A percentile compares a stretch with the other conserved stretches of the same genome.
phyloP scores from a whole-genome alignment of 1,140 invertebrate species.

The Formica selysi region DNA sequence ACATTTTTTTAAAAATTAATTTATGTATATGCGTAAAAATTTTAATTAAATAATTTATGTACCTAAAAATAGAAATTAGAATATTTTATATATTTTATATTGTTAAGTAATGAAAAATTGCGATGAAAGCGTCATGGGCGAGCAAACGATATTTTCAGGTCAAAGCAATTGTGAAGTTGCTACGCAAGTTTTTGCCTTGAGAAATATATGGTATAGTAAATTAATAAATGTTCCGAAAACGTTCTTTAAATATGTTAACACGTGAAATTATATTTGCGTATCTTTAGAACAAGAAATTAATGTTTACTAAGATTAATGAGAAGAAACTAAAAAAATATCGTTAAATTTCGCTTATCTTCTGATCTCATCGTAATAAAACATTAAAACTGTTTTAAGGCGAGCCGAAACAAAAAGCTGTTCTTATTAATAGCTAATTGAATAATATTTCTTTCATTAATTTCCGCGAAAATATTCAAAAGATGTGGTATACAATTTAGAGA shows the following conservation, averaged over 20 bases:
- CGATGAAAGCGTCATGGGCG: not conserved
- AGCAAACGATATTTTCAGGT: not conserved
- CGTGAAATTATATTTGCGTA: not conserved
- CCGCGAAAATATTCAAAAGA: not conserved
- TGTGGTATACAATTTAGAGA: too few species aligned
- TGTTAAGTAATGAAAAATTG: not conserved
- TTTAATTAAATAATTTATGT: too few species aligned
- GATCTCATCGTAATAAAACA: too few species aligned
- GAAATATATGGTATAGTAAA: not conserved
- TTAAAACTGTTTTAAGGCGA: too few species aligned
- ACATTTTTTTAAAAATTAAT: too few species aligned
- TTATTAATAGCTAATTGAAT: not conserved
- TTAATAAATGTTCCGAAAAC: not conserved
- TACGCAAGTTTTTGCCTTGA: not conserved
- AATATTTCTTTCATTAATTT: not conserved
- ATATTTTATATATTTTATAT: not conserved
- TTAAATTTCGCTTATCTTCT: too few species aligned
- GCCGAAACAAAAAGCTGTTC: not conserved
- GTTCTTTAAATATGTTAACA: not conserved
- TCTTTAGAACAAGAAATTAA: not conserved
- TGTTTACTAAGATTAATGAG: not conserved
- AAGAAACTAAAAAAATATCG: too few species aligned
- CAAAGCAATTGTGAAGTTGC: not conserved
- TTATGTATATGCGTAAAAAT: too few species aligned
- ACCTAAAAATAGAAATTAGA: not conserved